Evolutionary conservation across 2,888 invertebrate species (phyloP).

Genomic region (Scelioninae gen. 1): DNA sequence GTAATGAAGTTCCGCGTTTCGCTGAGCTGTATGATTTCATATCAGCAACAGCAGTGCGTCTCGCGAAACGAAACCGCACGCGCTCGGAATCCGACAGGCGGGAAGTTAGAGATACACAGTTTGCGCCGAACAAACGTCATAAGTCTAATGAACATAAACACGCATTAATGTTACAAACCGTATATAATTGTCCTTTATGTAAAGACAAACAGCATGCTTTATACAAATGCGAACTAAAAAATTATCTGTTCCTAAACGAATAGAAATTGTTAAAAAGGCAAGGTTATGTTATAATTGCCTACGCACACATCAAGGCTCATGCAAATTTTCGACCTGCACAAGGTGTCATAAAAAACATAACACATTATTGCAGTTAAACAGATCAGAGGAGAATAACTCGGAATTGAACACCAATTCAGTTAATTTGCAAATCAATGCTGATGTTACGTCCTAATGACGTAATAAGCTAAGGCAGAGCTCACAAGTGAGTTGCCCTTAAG

Average conservation of each 20-base stretch:
- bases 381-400: too few species aligned
- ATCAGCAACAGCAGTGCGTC: too few species aligned
- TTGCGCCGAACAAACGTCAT: background rate
- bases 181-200: background rate
- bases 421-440: too few species aligned
- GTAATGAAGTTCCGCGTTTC: too few species aligned
- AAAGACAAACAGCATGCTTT: conserved; percentile 6
- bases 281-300: conserved; percentile 11
- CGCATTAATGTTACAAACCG: background rate
- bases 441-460: too few species aligned
- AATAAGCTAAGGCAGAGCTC: too few species aligned
- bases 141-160: background rate
- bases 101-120: background rate
- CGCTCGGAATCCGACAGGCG: background rate
- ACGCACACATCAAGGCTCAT: background rate
- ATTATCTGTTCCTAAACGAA: conserved; percentile 2
- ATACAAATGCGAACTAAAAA: background rate
- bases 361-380: conserved; percentile 12
- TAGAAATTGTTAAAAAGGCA: background rate
- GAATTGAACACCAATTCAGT: too few species aligned
- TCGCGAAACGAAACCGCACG: background rate
- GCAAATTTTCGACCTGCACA: background rate
- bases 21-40: too few species aligned
- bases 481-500: too few species aligned
- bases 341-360: conserved; percentile 14